Base-by-base conservation (phyloP, 2,888 invertebrate species). In the Saturnia japonica region DNA sequence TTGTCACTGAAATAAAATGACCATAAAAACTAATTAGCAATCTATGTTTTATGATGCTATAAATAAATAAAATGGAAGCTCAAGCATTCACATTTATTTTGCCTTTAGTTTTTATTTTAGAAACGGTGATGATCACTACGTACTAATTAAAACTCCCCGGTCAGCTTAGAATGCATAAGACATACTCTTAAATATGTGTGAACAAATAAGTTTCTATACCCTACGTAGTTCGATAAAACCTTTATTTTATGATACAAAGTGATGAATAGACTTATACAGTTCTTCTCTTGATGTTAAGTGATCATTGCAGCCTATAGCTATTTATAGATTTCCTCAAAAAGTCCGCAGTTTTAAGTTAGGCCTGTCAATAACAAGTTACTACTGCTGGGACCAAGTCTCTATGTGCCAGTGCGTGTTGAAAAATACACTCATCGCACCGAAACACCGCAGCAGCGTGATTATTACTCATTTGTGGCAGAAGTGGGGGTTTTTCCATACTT, bases 11-110 rank as follows among this genome's bases (percentile, higher is more conserved):
- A 86, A 88, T 88, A 86, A 87, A 88, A 89, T 80, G 76, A 74
- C 83, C 85, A 88, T 91, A 90, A 90, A 60, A 92, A 85, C 88
- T 91, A 91, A 93, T 92, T 91, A 93, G 90, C 87, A 87, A 92
- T 89, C 85, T 85, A 88, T 82, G 81, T 85, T 92, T 91, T 93
- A 93, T 83, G 85, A 83, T 73, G 81, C 80, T 74, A 82, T 91
- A 93, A 91, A 91, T 89, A 87, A 89, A 92, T 90, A 90, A 91
- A 91, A 85, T 83, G 80, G 82, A 79, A 75, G 72, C 76, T 75
- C 74, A 73, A 70, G 73, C 79, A 83, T 86, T 88, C 87, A 86
- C 86, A 85, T 84, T 82, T 80, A 77, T 77, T 82, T 81, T 74
- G 77, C 78, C 79, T 78, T 75, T 79, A 45, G 78, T 90, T 78